Evolutionary conservation across 2,888 invertebrate species (phyloP), one percentile per base, ranked within the genome.

Genomic region (Drosophila testacea): DNA sequence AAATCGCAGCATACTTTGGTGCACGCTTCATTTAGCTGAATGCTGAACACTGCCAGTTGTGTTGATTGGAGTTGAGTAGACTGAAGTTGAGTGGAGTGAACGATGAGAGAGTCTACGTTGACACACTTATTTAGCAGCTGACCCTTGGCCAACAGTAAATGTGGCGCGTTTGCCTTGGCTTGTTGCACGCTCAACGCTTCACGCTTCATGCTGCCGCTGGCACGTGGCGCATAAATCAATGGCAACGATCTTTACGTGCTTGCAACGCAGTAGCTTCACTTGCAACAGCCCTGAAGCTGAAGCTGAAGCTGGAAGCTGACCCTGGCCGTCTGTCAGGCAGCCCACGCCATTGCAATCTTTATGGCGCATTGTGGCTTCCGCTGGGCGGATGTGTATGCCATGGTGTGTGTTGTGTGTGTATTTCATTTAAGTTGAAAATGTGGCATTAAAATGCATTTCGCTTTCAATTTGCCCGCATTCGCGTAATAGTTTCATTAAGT

Each of bases 211-310:
- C 67, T 77, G 73, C 67, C 74, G 28, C 44, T 69, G 77, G 79
- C 88, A 85, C 73, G 88, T 86, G 64, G 86, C 73, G 73, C 88
- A 90, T 86, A 86, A 86, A 86, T 86, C 85, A 86, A 89, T 90
- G 90, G 85, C 83, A 88, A 86, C 83, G 85, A 89, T 83, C 90
- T 83, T 81, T 89, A 86, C 85, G 85, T 86, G 85, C 88, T 67
- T 57, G 67, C 62, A 52, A 47, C 79, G 75, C 62, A 50, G 79
- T 71, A 47, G 62, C 73, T 50, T 9, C 48, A 48, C 16, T 48
- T 34, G 48, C 64, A 55, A 16, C 47, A 30, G 28, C 46, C 38
- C 55, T 27, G 7, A 9, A 42, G 39, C 48, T 42, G 30, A 54
- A 38, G 6, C 51, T 32, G 32, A 4, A 6, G 32, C 47, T 30